Base-by-base conservation (phyloP, 2,113 vertebrate species). In the Urocynchramus pylzowi region DNA sequence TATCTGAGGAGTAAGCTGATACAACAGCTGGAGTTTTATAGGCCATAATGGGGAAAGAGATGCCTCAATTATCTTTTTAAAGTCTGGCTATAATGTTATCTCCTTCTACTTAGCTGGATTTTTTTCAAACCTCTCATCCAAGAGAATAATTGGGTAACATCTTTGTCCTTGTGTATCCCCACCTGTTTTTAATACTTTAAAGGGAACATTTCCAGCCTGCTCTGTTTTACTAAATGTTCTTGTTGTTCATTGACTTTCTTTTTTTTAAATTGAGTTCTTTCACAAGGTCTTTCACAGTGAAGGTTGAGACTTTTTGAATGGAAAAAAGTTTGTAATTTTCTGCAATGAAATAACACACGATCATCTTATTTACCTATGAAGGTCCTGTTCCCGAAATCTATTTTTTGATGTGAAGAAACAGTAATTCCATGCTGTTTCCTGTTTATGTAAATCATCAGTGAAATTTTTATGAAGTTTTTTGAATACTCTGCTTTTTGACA, bases 21-120 rank as follows among this genome's bases (percentile, higher is more conserved):
- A 57, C 4, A 90, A 88, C 75, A 69, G 59, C 85, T 96, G 88
- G 85, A 93, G 52, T 65, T 94, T 95, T 94, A 92, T 80, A 79
- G 45, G 20, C 37, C 49, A 69, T 88, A 92, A 92, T 73, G 41
- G 54, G 22, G 61, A 91, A 93, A 90, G 59, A 93, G 57, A 80
- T 76, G 45, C 31, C 70, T 65, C 67, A 69, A 76, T 87, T 83
- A 69, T 80, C 33, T 91, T 90, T 93, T 79, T 45, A 83, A 95
- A 83, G n/a, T 76, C 5, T 88, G 61, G 12, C 20, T 45, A 44
- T 80, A 71, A 64, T 78, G 68, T 68, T 79, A 22, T 17, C 50
- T 79, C 28, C 16, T 60, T 44, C 44, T 79, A 53, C 30, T 47
- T 64, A 6, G 44, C 14, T 85, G 59, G 30, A 67, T 37, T 82